These are phyloP conservation scores for Heteromyza rotundicornis DNA, from an alignment of 2,888 invertebrate genomes.

Conservation along the genomic window DNA sequence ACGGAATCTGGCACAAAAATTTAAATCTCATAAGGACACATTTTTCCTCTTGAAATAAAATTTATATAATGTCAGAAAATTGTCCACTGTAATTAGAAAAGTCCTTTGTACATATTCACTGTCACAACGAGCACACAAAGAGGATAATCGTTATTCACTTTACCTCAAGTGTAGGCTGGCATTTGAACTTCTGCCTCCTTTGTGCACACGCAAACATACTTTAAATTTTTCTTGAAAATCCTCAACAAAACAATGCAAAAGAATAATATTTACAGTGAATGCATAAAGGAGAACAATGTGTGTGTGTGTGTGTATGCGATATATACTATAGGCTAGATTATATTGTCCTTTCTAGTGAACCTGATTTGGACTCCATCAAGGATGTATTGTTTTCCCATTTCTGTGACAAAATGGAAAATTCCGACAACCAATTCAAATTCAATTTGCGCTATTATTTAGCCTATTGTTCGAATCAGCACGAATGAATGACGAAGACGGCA, in stretches of 20 bases:
- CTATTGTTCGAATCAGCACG: constrained; percentile 47
- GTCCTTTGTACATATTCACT: too few relatives aligned
- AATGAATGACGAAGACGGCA: constrained; percentile 22
- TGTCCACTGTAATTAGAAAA: too few relatives aligned
- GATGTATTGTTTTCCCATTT: constrained; percentile 46
- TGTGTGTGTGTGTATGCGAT: constrained; percentile 18
- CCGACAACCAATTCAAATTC: constrained; percentile 57
- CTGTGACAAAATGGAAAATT: constrained; percentile 39
- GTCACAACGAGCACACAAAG: too few relatives aligned
- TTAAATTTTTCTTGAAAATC: too few relatives aligned
- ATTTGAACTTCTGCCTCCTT: too few relatives aligned
- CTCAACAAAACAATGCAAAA: constrained; percentile 13
- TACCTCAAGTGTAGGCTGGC: not conserved
- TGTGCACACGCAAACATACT: too few relatives aligned
- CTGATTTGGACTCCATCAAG: constrained; percentile 24
- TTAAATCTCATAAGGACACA: too few relatives aligned
- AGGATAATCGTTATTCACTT: too few relatives aligned
- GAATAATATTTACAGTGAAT: constrained; percentile 52
- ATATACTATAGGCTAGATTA: not conserved
- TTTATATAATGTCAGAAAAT: too few relatives aligned
- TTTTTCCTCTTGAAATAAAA: too few relatives aligned
- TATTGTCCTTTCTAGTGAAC: constrained; percentile 15
- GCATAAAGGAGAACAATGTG: constrained; percentile 39
- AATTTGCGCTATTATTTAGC: constrained; percentile 57
- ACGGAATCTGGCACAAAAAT: too few relatives aligned